Conservation (phyloP, 1,140 invertebrate genomes). For the Thaumatotibia leucotreta region DNA sequence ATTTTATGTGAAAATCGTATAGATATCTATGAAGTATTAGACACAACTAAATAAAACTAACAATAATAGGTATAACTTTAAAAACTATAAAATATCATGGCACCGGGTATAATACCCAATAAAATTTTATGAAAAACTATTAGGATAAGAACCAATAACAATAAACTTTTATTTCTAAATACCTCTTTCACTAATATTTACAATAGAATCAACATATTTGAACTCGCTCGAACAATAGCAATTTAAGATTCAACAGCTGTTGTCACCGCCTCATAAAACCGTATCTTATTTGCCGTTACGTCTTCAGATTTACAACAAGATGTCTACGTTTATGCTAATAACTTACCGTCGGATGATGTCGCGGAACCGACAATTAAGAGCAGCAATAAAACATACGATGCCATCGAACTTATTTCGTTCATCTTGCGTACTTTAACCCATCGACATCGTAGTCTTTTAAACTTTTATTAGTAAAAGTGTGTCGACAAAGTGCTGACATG, state of each 20-base stretch:
- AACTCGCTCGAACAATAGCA: background rate
- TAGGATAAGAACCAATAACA: no score
- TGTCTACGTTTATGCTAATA: constrained; percentile 7
- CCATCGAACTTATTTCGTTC: constrained; percentile 43
- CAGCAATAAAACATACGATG: constrained; percentile 34
- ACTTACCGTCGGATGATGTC: constrained; percentile 60
- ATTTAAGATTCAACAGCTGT: constrained; percentile 2
- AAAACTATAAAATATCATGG: no score
- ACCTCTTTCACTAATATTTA: no score
- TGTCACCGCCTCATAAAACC: background rate
- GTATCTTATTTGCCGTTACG: background rate
- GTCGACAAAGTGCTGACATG: constrained; percentile 51
- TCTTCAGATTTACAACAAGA: background rate
- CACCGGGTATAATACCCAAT: no score
- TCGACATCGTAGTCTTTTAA: constrained; percentile 46
- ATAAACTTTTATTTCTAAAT: no score
- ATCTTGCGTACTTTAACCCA: constrained; percentile 35
- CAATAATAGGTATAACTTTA: no score
- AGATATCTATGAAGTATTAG: no score
- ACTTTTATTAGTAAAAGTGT: constrained; percentile 48
- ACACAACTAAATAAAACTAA: no score
- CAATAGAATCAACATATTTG: no score
- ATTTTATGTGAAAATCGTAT: no score
- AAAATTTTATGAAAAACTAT: no score
- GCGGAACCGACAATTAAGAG: constrained; percentile 41